These are phyloP conservation scores for Cynopterus brachyotis DNA, from an alignment of 2,113 vertebrate species.

Conservation along the genomic window DNA sequence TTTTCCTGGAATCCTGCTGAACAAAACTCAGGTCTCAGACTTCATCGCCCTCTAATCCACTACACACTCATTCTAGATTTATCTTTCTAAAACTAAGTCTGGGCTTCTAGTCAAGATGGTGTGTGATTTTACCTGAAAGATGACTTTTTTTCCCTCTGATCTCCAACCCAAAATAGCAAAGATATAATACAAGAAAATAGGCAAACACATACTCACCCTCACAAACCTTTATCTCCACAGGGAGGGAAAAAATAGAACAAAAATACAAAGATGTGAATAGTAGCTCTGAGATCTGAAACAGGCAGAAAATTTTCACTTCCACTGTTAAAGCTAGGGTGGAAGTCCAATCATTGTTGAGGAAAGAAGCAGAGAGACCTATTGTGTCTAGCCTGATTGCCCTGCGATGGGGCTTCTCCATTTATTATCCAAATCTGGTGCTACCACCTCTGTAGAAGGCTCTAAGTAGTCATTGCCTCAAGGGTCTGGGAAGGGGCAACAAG, in stretches of 20 bases:
- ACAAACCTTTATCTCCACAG: neutral
- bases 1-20: neutral
- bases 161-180: constrained; percentile 22
- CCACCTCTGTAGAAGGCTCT: no score
- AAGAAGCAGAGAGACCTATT: neutral
- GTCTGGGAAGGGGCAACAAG: neutral
- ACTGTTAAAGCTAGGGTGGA: neutral
- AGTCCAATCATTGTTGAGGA: neutral
- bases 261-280: neutral
- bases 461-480: neutral
- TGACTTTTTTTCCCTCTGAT: neutral
- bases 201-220: neutral
- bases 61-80: neutral
- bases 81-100: neutral
- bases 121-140: neutral
- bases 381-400: neutral
- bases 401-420: neutral
- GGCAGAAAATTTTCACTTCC: neutral
- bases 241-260: neutral
- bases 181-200: constrained; percentile 35
- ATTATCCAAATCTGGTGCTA: neutral
- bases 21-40: neutral
- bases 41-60: neutral
- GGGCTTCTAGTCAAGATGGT: neutral
- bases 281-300: neutral